Percentiles rank a stretch among this genome's conserved stretches.
Evolutionary conservation across 1,140 invertebrate genomes (phyloP).

Genomic region (Polypedilum vanderplanki): DNA sequence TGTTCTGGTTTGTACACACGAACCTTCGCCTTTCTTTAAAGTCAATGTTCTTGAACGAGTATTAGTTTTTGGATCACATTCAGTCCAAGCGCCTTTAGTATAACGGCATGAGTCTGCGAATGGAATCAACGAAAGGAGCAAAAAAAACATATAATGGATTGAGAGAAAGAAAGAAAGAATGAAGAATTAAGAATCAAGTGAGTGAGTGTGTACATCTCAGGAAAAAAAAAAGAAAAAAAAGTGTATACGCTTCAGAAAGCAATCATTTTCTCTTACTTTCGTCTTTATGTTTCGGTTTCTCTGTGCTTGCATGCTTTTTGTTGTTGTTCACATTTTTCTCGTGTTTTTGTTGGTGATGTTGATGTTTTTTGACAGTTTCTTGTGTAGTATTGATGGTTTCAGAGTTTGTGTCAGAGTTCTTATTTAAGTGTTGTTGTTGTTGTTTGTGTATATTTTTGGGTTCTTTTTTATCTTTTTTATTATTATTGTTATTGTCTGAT

Average conservation of each 20-base stretch:
- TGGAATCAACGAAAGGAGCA: background rate
- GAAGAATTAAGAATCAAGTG: background rate
- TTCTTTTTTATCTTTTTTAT: constrained; percentile 26
- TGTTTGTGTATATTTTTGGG: constrained; percentile 33
- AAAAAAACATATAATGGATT: background rate
- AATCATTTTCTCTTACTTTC: constrained; percentile 24
- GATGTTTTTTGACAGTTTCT: constrained; percentile 19
- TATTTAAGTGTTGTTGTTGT: constrained; percentile 31
- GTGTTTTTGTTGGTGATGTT: background rate
- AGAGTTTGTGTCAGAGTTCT: constrained; percentile 12
- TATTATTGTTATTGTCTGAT: background rate
- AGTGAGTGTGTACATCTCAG: background rate
- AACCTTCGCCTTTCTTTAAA: constrained; percentile 72
- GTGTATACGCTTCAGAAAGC: background rate
- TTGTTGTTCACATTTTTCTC: background rate
- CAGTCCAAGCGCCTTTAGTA: constrained; percentile 73
- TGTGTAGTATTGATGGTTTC: constrained; percentile 8
- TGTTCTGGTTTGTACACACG: constrained; percentile 73
- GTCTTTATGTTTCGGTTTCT: background rate
- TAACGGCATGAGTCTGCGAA: constrained; percentile 57
- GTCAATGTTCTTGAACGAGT: constrained; percentile 69
- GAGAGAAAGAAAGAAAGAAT: constrained; percentile 6
- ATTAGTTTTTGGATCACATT: constrained; percentile 76
- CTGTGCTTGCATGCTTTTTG: constrained; percentile 24
- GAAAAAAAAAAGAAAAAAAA: background rate